Conservation (phyloP, 1,140 invertebrate species). For the Drosophila azteca region DNA sequence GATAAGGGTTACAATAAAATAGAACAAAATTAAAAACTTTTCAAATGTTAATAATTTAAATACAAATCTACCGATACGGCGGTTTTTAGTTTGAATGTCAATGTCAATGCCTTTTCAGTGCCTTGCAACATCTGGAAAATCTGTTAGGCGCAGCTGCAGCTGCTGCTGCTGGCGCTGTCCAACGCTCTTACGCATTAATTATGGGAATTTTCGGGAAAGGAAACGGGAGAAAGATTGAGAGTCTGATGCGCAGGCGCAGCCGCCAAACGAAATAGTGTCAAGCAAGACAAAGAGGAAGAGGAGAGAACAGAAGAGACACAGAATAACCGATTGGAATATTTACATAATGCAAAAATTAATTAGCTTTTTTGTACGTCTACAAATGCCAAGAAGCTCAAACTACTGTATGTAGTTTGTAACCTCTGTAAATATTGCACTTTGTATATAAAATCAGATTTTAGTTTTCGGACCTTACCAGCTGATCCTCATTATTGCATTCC, state of each 20-base stretch:
- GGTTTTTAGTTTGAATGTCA: constrained; percentile 25
- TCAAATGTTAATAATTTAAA: not conserved
- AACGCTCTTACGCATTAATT: constrained; percentile 70
- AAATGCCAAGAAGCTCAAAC: too few relatives aligned
- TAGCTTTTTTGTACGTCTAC: too few relatives aligned
- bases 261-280: constrained; percentile 9
- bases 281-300: constrained; percentile 8
- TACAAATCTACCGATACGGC: not conserved
- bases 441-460: too few relatives aligned
- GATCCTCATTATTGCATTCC: too few relatives aligned
- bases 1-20: too few relatives aligned
- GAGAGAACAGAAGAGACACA: constrained; percentile 1
- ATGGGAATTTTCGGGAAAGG: constrained; percentile 56
- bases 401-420: too few relatives aligned
- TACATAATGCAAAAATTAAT: not conserved
- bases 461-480: too few relatives aligned
- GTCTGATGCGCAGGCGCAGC: constrained; percentile 26
- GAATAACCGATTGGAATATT: not conserved
- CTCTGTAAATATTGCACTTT: too few relatives aligned
- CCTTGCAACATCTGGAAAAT: not conserved
- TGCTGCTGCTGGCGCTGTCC: constrained; percentile 2
- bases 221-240: constrained; percentile 9
- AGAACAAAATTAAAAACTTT: not conserved
- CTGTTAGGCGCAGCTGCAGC: constrained; percentile 16
- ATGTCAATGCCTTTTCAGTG: constrained; percentile 36